Evolutionary conservation across 2,113 vertebrate genomes (phyloP), one percentile per base, ranked within the genome.

Genomic region (Etia nguti): DNA sequence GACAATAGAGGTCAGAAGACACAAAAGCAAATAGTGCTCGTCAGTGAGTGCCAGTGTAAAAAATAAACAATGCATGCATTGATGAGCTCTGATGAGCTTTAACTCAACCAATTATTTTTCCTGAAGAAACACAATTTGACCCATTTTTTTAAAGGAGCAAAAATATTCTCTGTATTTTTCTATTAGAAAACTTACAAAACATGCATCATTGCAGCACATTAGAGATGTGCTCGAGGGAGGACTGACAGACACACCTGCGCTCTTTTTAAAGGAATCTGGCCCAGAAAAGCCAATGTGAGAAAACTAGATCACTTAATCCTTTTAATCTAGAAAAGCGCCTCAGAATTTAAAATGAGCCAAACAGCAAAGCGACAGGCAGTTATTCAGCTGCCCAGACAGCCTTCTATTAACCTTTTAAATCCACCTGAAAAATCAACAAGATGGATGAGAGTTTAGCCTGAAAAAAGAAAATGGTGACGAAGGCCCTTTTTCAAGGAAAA

Each of bases 41-140:
- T 86, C 82, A 90, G 82, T 2, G 38, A 31, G 20, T 31, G 68
- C 41, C 16, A 68, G 60, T 2, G 36, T 38, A 16, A 77, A 7
- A 26, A 29, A 52, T 65, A 83, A 84, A 91, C 91, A 93, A 86
- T 88, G 70, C 24, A 29, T 2, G n/a, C 80, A 88, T 15, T 93
- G 68, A 90, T 80, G 16, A 57, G 79, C 70, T 29, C 8, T 22
- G 29, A 59, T 36, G 60, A 65, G 75, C 68, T 46, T 75, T 36
- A 56, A 59, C 22, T 48, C 31, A 24, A 77, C 50, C 56, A 43
- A 65, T 56, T 29, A 8, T 34, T 73, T 84, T 31, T 8, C 18
- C 46, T 16, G 2, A 41, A 70, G 11, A 81, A 41, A 54, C 24
- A 83, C 34, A 43, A 11, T 3, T 2, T 65, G 50, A 82, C 87